Percentiles rank a stretch among this genome's conserved stretches.
Evolutionary conservation across 2,797 vertebrate genomes (phyloP).

Genomic region (Chaenodraco wilsoni): DNA sequence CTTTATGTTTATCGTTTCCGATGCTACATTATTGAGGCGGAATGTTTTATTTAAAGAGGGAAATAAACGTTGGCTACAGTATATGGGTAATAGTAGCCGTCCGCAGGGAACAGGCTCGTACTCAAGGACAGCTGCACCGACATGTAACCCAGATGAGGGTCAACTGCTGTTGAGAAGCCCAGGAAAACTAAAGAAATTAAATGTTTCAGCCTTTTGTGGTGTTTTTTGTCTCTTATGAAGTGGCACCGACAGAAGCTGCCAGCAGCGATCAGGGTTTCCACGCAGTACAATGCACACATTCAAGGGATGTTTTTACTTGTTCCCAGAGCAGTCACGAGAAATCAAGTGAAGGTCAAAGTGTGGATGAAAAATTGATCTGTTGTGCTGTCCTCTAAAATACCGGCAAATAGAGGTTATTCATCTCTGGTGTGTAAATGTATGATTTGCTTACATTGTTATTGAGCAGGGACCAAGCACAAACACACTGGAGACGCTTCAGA

Average conservation of each 20-base stretch:
- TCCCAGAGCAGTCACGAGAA: conserved; percentile 18
- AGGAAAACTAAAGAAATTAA: too few relatives aligned
- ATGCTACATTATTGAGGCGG: conserved; percentile 44
- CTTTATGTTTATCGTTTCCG: conserved; percentile 6
- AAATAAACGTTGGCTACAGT: too few relatives aligned
- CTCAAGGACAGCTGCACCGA: conserved; percentile 5
- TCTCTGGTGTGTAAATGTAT: background rate
- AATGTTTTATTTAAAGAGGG: conserved; percentile 52
- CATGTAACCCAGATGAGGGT: conserved; percentile 15
- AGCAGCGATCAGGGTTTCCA: conserved; percentile 26
- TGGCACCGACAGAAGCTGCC: conserved; percentile 25
- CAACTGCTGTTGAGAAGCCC: background rate
- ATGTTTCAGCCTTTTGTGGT: too few relatives aligned
- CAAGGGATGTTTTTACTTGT: background rate
- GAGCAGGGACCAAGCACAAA: conserved; percentile 9
- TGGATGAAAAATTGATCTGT: conserved; percentile 48
- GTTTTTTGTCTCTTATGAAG: background rate
- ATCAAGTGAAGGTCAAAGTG: conserved; percentile 39
- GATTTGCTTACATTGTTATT: conserved; percentile 11
- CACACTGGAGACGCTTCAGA: conserved; percentile 17
- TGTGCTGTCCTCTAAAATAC: conserved; percentile 13
- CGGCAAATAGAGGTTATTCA: too few relatives aligned
- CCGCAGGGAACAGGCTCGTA: too few relatives aligned
- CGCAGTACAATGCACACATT: conserved; percentile 1
- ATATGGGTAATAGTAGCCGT: too few relatives aligned